These are phyloP conservation scores for Drosophila albomicans DNA, from an alignment of 1,140 invertebrate species.

Conservation along the genomic window DNA sequence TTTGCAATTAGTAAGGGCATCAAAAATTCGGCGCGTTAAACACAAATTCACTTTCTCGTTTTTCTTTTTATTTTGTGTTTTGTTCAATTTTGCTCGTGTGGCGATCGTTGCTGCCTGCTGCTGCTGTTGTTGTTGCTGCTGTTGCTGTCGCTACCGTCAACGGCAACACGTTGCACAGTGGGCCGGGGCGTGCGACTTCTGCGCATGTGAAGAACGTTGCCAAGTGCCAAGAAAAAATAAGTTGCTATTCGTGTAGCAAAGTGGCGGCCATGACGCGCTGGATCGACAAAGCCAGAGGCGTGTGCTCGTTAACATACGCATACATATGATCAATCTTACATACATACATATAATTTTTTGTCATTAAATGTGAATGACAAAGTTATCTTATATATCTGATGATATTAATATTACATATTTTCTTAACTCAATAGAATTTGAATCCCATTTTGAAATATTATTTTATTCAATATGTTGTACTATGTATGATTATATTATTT, in stretches of 20 bases:
- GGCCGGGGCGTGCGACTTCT: constrained; percentile 39
- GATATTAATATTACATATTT: neutral
- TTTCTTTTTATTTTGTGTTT: constrained; percentile 31
- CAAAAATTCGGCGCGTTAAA: constrained; percentile 27
- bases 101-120: constrained; percentile 63
- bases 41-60: constrained; percentile 27
- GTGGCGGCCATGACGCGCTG: constrained; percentile 48
- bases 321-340: neutral
- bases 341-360: neutral
- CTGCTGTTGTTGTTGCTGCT: constrained; percentile 56
- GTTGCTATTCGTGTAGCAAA: constrained; percentile 48
- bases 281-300: constrained; percentile 30
- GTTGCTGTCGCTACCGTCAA: constrained; percentile 68
- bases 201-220: constrained; percentile 71
- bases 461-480: no score
- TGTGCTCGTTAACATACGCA: constrained; percentile 23
- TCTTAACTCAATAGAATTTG: neutral
- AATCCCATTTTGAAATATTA: no score
- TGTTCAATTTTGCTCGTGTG: constrained; percentile 69
- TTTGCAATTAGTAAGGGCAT: constrained; percentile 22
- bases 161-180: constrained; percentile 80
- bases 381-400: neutral
- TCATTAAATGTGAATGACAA: constrained; percentile 5
- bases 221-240: constrained; percentile 48
- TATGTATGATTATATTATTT: no score